Base-by-base conservation (phyloP, 2,113 vertebrate genomes). In the Galbula dea region DNA sequence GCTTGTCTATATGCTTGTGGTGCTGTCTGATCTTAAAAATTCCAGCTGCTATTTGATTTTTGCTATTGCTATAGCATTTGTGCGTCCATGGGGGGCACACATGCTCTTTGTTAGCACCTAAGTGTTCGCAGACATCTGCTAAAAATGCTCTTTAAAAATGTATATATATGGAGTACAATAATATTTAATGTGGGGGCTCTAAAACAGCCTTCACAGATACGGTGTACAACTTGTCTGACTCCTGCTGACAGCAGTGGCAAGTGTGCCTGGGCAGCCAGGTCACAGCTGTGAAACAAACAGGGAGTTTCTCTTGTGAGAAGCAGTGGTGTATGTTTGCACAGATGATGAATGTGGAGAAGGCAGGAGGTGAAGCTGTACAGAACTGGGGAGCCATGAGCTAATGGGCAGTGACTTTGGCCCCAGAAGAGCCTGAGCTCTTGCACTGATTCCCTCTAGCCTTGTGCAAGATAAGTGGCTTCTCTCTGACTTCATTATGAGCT, bases 251-350 rank as follows among this genome's bases (percentile, higher is more conserved):
- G 39, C 2, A 5, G 10, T 12, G n/a, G 13, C 11, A 19, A 22
- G 32, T 1, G 12, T 51, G 72, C 37, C 45, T 2, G 3, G 55
- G 77, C 26, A 54, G 59, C 12, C 5, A 20, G 10, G 30, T 19
- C 11, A 0, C 1, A 2, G 8, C 0, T 51, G 16, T 48, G 68
- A 12, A 51, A 30, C 14, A 19, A 21, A 3, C 0, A 0, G 27
- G 23, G 55, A 41, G 11, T 4, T 41, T 10, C 11, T 75, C 19
- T 34, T 6, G 8, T 0, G 7, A 15, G 52, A 11, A 39, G n/a
- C 9, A 10, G 24, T 4, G 17, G 18, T 12, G 9, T 19, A 13
- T 2, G 0, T 20, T 17, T 2, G 58, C 8, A 6, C 12, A 7
- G 39, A 5, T 3, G 37, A 1, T 11, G 54, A 11, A 7, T 2